Evolutionary conservation across 1,140 invertebrate genomes (phyloP), one percentile per base, ranked within the genome.

Genomic region (Helicoverpa zea): DNA sequence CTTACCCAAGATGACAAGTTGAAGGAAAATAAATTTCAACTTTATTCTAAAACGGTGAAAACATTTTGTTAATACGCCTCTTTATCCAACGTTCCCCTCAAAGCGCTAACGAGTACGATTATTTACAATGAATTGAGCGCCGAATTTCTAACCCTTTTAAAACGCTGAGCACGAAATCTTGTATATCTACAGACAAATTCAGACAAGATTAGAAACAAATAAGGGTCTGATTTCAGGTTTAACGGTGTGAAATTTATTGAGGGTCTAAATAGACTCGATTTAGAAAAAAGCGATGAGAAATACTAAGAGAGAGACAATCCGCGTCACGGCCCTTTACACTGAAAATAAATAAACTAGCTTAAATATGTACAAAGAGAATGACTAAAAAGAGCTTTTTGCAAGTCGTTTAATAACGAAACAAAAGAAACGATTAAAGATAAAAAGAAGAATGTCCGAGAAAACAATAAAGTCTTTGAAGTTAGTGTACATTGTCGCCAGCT

Each of bases 341-440:
- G 12, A 2, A 1, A 70, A 70, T 70, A 70, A 29, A 54, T 30
- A 30, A 30, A 54, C 49, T 13, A 4, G 9, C 49, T 70, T 5
- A 54, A 70, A 54, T 14, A 70, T 70, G 49, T 52, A 52, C 66
- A 70, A 70, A 52, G 43, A 47, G 63, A 66, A 66, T 66, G 43
- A 66, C n/a, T 66, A 66, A 66, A 66, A 66, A 12, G 18, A 13
- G 10, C 0, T 23, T 52, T 70, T 49, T 23, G n/a, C n/a, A 18
- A n/a, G 14, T 0, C 13, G 18, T 49, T 49, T 49, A 49, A 30
- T 29, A 70, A 52, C 18, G 49, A 54, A n/a, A 66, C 63, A 68
- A 68, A 68, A 13, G 16, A 51, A 51, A 68, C 64, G 23, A 30
- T 70, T 29, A 29, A 23, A 70, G 5, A 30, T 51, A 52, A 51